phyloP scores from a whole-genome alignment of 2,888 invertebrate species.

The Chirona hameri region DNA sequence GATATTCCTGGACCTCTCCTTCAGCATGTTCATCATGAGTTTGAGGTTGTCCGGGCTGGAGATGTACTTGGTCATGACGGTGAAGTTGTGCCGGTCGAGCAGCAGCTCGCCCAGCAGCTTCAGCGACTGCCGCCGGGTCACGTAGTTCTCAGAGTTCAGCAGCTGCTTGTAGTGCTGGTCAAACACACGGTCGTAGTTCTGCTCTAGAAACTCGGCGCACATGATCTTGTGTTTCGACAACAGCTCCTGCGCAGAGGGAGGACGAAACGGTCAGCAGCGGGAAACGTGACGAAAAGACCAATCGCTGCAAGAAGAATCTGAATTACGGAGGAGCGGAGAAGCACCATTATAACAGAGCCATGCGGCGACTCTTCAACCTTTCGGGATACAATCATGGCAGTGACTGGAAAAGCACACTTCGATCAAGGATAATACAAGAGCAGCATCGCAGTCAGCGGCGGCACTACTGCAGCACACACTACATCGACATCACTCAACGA shows the following conservation, averaged over 20 bases:
- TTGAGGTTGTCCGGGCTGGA: conserved; percentile 99
- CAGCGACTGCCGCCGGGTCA: conserved; percentile 95
- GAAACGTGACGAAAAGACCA: no score
- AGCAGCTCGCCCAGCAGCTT: conserved; percentile 95
- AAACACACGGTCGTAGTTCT: conserved; percentile 98
- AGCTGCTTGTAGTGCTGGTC: conserved; percentile 86
- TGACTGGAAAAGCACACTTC: no score
- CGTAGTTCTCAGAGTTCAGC: conserved; percentile 98
- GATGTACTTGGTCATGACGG: conserved; percentile 95
- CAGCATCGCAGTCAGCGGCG: no score
- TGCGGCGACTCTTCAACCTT: no score
- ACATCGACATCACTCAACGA: no score
- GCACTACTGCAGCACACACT: no score
- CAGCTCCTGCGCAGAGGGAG: conserved; percentile 62
- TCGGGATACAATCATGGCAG: no score
- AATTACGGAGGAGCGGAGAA: no score
- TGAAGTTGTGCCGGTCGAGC: conserved; percentile 96
- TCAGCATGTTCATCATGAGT: conserved; percentile 99
- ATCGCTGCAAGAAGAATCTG: no score
- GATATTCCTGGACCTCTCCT: conserved; percentile 98
- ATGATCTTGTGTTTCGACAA: conserved; percentile 90
- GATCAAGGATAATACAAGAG: no score
- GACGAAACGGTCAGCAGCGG: background rate
- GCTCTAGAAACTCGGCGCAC: conserved; percentile 97
- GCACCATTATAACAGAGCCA: no score